Evolutionary conservation across 2,797 vertebrate species (phyloP).

Genomic region (Etheostoma perlongum): DNA sequence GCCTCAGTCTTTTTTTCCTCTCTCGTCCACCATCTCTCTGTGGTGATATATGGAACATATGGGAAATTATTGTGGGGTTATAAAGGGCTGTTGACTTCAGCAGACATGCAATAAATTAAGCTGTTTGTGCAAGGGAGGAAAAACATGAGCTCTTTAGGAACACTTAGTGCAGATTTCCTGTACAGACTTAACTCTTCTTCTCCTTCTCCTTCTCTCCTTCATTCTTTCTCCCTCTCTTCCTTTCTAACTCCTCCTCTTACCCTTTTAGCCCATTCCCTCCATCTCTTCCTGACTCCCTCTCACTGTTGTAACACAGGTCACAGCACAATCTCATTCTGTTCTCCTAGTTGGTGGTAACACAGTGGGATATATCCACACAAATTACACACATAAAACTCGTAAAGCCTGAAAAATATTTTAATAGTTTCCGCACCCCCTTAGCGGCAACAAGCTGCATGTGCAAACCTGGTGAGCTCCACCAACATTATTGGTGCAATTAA

Average conservation of each 20-base stretch:
- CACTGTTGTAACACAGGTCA: slow-evolving; percentile 71
- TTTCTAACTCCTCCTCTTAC: slow-evolving; percentile 62
- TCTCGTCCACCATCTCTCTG: slow-evolving; percentile 67
- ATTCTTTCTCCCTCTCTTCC: slow-evolving; percentile 48
- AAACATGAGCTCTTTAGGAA: slow-evolving; percentile 82
- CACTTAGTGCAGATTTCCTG: slow-evolving; percentile 81
- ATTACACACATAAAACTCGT: slow-evolving; percentile 85
- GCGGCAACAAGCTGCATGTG: slow-evolving; percentile 78
- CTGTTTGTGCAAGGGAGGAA: slow-evolving; percentile 82
- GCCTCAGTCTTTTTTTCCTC: slow-evolving; percentile 61
- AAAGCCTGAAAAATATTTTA: slow-evolving; percentile 87
- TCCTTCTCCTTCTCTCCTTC: slow-evolving; percentile 27
- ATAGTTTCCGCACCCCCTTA: slow-evolving; percentile 85
- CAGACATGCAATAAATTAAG: slow-evolving; percentile 87
- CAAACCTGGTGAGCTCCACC: slow-evolving; percentile 75
- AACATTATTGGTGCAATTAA: slow-evolving; percentile 87
- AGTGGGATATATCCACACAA: slow-evolving; percentile 86
- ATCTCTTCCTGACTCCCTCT: slow-evolving; percentile 60
- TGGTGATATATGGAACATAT: slow-evolving; percentile 86
- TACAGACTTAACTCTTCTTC: slow-evolving; percentile 64
- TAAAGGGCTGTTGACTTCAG: slow-evolving; percentile 86
- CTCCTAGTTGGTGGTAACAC: slow-evolving; percentile 84
- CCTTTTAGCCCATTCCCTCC: slow-evolving; percentile 52
- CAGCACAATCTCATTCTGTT: slow-evolving; percentile 79
- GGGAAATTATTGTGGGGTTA: slow-evolving; percentile 86